Evolutionary conservation across 1,140 invertebrate genomes (phyloP), one percentile per base, ranked within the genome.

Genomic region (Monomorium pharaonis): DNA sequence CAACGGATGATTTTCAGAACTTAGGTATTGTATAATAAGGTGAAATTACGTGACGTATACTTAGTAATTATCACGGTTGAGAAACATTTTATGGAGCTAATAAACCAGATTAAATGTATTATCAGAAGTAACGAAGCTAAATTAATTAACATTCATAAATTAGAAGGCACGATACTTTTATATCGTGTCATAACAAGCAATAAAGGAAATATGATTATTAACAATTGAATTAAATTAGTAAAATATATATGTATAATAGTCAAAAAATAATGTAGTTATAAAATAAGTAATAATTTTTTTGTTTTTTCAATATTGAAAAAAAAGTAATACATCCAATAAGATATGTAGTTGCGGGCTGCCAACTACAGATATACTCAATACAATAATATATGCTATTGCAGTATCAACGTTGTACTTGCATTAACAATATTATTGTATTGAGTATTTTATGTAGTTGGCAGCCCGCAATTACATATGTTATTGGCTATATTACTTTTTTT

Each of bases 121-220:
- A 14, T 14, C 30, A 3, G n/a, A 37, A 6, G 47, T 12, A 56
- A 54, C n/a, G 3, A 10, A 74, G 37, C 5, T 74, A 18, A 37
- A 74, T 37, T 70, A 70, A 49, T 70, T 27, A 47, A 10, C 24
- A 12, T 49, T 44, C 21, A 24, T 27, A 70, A 70, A 70, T 70
- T 44, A 18, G 10, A 21, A 24, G 7, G 24, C 16, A 70, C 7
- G 33, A 24, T 67, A 18, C n/a, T 49, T 18, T n/a, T 4, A 10
- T 24, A 69, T 47, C 27, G 16, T 69, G 16, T 14, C 44, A 7
- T 7, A 21, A 5, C 21, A 16, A 67, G 3, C 42, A 44, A 67
- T 9, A 37, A 42, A 42, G 21, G 33, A 7, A 60, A 2, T 7
- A 9, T 12, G n/a, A 67, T 44, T 24, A 24, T 44, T 24, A 24